Evolutionary conservation across 1,140 invertebrate species (phyloP).

Genomic region (Eriocheir sinensis): DNA sequence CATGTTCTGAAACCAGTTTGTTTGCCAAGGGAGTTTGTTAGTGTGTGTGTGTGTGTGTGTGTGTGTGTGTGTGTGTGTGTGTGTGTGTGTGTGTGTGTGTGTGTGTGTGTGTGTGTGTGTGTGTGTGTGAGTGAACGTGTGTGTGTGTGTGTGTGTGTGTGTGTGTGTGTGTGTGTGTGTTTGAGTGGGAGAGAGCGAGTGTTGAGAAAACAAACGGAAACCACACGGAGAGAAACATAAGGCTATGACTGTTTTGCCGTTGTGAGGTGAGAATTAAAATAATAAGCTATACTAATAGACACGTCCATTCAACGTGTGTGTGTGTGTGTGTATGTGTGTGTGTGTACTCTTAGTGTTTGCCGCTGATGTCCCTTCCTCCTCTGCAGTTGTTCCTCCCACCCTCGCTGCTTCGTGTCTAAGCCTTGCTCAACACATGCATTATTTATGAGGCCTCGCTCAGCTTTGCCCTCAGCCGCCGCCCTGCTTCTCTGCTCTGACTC

Average conservation of each 20-base stretch:
- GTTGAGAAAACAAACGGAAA: background rate
- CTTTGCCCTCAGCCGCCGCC: slow-evolving; percentile 33
- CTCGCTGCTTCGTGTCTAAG: background rate
- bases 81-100: slow-evolving; percentile 46
- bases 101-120: slow-evolving; percentile 36
- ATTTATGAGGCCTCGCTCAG: background rate
- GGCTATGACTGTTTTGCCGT: background rate
- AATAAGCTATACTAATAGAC: background rate
- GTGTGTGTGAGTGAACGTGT: slow-evolving; percentile 45
- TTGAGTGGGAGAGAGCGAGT: background rate
- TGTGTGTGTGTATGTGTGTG: slow-evolving; percentile 43
- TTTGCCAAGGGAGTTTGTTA: background rate
- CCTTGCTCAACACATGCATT: too few relatives aligned
- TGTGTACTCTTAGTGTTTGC: slow-evolving; percentile 31
- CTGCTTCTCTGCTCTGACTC: slow-evolving; percentile 52
- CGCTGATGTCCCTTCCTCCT: slow-evolving; percentile 17
- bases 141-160: slow-evolving; percentile 44
- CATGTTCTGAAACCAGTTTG: background rate
- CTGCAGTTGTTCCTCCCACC: background rate
- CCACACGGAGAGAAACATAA: background rate
- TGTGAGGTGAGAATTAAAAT: background rate
- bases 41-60: slow-evolving; percentile 10
- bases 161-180: slow-evolving; percentile 45
- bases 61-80: background rate
- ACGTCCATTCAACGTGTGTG: background rate